Percentiles rank a stretch among this genome's conserved stretches.
phyloP scores from a whole-genome alignment of 37 sponge, comb jelly and placozoan species.

The Lycopodina hypogea region DNA sequence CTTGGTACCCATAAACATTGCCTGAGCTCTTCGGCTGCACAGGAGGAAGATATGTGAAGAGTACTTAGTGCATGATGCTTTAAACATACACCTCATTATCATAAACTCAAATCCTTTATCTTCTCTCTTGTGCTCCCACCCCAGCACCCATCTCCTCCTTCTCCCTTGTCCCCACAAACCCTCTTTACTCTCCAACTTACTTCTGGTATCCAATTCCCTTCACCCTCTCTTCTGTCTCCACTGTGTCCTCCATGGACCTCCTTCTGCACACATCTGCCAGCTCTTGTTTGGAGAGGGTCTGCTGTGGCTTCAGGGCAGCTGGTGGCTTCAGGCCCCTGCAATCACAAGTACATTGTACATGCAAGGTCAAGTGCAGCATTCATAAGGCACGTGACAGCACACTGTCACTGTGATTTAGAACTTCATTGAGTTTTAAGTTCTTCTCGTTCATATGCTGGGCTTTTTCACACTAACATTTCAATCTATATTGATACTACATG shows the following conservation, averaged over 20 bases:
- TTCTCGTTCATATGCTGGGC: too few species aligned
- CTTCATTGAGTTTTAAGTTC: too few species aligned
- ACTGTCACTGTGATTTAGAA: too few species aligned
- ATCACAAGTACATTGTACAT: not conserved
- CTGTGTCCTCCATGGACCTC: slow-evolving; percentile 31
- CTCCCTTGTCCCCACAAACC: not conserved
- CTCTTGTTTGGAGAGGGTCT: slow-evolving; percentile 50
- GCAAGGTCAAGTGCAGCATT: too few species aligned
- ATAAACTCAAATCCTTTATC: too few species aligned
- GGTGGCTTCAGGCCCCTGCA: slow-evolving; percentile 38
- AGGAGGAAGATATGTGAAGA: not conserved
- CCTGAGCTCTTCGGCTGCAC: slow-evolving; percentile 21
- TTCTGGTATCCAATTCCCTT: slow-evolving; percentile 72
- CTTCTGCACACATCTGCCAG: slow-evolving; percentile 63
- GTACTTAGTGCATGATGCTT: too few species aligned
- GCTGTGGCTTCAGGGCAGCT: not conserved
- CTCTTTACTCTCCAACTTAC: slow-evolving; percentile 9
- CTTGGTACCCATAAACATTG: slow-evolving; percentile 15
- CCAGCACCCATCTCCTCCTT: too few species aligned
- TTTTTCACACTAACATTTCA: too few species aligned
- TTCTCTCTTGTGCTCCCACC: too few species aligned
- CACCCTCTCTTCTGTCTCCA: slow-evolving; percentile 46
- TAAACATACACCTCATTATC: too few species aligned
- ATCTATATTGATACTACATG: too few species aligned
- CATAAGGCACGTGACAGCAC: not conserved